Evolutionary conservation across 2,797 vertebrate genomes (phyloP).

Genomic region (Sternotherus odoratus): DNA sequence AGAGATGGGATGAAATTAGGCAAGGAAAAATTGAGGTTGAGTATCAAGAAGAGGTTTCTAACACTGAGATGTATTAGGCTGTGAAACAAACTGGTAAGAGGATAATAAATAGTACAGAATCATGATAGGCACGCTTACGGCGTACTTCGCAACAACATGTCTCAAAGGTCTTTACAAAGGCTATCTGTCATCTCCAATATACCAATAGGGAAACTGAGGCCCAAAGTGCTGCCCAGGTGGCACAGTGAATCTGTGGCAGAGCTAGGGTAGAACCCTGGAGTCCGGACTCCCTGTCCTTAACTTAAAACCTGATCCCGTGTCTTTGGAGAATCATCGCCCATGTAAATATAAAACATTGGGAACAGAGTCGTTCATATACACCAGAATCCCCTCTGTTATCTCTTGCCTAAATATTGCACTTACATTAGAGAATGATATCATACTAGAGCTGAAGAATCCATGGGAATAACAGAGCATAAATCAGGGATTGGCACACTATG

Average conservation of each 20-base stretch:
- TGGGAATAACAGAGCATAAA: background rate
- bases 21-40: background rate
- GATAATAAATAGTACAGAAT: constrained; percentile 53
- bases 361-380: background rate
- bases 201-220: constrained; percentile 26
- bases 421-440: background rate
- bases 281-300: background rate
- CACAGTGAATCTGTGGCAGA: background rate
- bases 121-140: constrained; percentile 32
- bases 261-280: background rate
- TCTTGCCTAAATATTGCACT: background rate
- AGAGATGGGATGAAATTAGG: constrained; percentile 23
- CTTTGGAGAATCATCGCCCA: background rate
- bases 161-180: background rate
- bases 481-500: too few relatives aligned
- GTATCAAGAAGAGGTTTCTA: constrained; percentile 36
- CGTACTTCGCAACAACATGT: background rate
- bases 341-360: background rate
- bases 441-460: background rate
- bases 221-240: background rate
- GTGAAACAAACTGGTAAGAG: constrained; percentile 25
- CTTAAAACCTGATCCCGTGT: background rate
- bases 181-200: background rate
- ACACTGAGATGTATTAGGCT: constrained; percentile 22
- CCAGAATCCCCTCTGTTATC: background rate